Percentiles rank a stretch among this genome's conserved stretches.
These are phyloP conservation scores for Drosophila elegans DNA, from an alignment of 1,140 invertebrate genomes.

Conservation along the genomic window DNA sequence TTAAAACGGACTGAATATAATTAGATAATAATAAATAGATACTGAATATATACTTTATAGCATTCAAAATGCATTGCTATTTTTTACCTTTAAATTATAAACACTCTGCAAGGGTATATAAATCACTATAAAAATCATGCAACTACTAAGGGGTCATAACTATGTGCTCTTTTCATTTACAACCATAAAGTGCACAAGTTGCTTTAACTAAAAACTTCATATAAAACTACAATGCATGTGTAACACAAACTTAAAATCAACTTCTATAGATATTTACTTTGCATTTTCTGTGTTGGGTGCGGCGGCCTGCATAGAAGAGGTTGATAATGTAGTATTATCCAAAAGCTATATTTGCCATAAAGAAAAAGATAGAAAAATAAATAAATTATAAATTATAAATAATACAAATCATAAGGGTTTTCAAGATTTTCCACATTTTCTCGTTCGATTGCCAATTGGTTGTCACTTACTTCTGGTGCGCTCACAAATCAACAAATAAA, in stretches of 20 bases:
- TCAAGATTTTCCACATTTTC: conserved; percentile 22
- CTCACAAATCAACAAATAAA: conserved; percentile 65
- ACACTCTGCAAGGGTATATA: background rate
- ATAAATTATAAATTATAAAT: conserved; percentile 48
- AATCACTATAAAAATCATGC: conserved; percentile 15
- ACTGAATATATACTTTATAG: no score
- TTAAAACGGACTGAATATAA: no score
- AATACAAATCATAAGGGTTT: conserved; percentile 28
- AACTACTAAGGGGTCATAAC: conserved; percentile 20
- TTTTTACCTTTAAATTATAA: no score
- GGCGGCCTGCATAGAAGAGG: conserved; percentile 84
- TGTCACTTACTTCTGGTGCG: conserved; percentile 73
- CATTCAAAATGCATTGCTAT: no score
- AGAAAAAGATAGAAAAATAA: conserved; percentile 56
- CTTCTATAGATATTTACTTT: conserved; percentile 87
- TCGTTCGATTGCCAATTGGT: conserved; percentile 57
- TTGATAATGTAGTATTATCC: conserved; percentile 86
- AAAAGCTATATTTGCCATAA: conserved; percentile 86
- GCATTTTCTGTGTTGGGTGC: conserved; percentile 85
- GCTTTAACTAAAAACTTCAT: conserved; percentile 7
- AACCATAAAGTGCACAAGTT: conserved; percentile 37
- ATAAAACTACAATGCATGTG: conserved; percentile 27
- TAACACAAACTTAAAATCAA: conserved; percentile 55
- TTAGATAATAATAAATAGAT: no score
- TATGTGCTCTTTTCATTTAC: conserved; percentile 8